Base-by-base conservation (phyloP, 2,797 vertebrate species). In the Pangasius macronema region DNA sequence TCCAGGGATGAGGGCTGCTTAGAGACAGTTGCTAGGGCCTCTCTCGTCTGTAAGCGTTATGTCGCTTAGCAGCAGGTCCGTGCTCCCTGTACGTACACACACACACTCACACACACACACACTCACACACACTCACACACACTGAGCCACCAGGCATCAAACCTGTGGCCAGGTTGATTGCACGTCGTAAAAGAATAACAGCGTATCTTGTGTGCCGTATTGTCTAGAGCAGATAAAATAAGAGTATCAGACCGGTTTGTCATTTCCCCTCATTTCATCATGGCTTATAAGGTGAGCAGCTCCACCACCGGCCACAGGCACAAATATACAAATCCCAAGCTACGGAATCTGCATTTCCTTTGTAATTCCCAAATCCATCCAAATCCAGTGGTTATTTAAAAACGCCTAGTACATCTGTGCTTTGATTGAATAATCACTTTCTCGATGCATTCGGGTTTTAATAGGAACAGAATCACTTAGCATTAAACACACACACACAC, bases 351-450 rank as follows among this genome's bases (percentile, higher is more conserved):
- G 92, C 90, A 92, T 95, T 72, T n/a, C 27, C 27, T 72, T 72
- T 42, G 8, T 42, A n/a, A 27, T 51, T 73, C 70, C n/a, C 42
- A 76, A 51, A 75, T 75, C 70, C 42, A 49, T 49, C 24, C 42
- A 46, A 75, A 76, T 76, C 14, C 73, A 18, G 13, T 30, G 73
- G 46, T 51, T 76, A 2, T 73, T 27, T 27, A 27, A 72, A 46
- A 46, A 46, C 1, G 4, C 22, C 24, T 16, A 14, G 11, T 27
- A 20, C 70, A 24, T 46, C 22, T 36, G 67, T 36, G 67, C 33
- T 36, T 94, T 95, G 93, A 95, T 95, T 95, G 95, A 95, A 93
- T 92, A 92, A 94, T 95, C 94, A 94, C 94, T 93, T 94, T 94
- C n/a, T n/a, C 18, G 10, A 75, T n/a, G 27, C 24, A 72, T 24